These are phyloP conservation scores for Cebus imitator DNA, from an alignment of 2,113 vertebrate genomes.

Conservation along the genomic window DNA sequence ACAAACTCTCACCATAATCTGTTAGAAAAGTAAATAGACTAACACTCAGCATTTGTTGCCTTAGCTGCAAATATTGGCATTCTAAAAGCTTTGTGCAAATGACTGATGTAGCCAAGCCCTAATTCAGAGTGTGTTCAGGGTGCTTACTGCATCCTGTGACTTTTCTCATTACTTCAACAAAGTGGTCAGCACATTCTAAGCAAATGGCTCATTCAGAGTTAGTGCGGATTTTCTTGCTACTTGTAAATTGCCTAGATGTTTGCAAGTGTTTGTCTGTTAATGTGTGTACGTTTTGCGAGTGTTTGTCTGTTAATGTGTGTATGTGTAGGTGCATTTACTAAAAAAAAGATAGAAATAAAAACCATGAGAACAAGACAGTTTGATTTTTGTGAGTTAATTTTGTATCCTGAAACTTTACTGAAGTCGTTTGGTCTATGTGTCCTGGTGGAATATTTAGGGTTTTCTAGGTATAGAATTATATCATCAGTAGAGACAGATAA, in stretches of 20 bases:
- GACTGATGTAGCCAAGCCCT: not conserved
- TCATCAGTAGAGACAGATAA: too few relatives aligned
- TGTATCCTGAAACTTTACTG: too few relatives aligned
- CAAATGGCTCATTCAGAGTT: not conserved
- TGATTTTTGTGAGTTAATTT: too few relatives aligned
- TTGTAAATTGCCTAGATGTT: not conserved
- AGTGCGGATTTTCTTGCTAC: not conserved
- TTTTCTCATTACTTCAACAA: not conserved
- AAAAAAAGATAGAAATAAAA: not conserved
- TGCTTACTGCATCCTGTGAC: not conserved
- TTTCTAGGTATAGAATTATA: too few relatives aligned
- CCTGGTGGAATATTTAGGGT: too few relatives aligned
- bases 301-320: not conserved
- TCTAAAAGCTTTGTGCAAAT: not conserved
- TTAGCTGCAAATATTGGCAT: not conserved
- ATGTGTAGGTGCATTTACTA: not conserved
- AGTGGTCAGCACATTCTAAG: not conserved
- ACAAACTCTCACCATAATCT: conserved; percentile 65
- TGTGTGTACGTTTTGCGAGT: not conserved
- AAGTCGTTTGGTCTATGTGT: too few relatives aligned
- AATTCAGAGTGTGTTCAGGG: not conserved
- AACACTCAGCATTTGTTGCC: not conserved
- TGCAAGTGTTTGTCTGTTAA: not conserved
- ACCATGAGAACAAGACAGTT: not conserved
- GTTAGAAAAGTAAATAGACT: conserved; percentile 61